Evolutionary conservation across 1,140 invertebrate genomes (phyloP).

Genomic region (Gryllus bimaculatus): DNA sequence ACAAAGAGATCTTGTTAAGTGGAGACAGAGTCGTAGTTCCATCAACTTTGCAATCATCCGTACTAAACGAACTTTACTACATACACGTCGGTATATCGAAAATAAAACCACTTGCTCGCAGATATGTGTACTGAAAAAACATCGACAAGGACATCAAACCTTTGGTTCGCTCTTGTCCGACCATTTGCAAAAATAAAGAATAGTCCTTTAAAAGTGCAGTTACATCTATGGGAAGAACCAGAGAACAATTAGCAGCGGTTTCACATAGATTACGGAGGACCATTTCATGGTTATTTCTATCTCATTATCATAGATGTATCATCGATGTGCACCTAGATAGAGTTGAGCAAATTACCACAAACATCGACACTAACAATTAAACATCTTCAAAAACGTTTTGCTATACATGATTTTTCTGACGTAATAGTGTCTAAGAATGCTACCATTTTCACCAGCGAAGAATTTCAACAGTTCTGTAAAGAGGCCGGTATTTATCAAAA

Average conservation of each 20-base stretch:
- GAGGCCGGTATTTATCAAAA: conserved; percentile 27
- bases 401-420: background rate
- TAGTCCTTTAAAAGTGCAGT: conserved; percentile 23
- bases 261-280: conserved; percentile 41
- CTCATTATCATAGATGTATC: conserved; percentile 25
- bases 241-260: conserved; percentile 36
- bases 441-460: conserved; percentile 23
- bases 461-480: conserved; percentile 26
- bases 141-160: background rate
- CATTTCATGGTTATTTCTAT: conserved; percentile 32
- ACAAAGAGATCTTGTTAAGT: background rate
- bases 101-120: background rate
- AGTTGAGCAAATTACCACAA: background rate
- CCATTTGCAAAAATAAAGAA: background rate
- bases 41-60: background rate
- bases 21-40: background rate
- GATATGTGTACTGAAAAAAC: background rate
- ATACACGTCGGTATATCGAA: background rate
- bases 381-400: background rate
- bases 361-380: background rate
- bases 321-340: background rate
- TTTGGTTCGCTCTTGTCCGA: background rate
- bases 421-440: conserved; percentile 22
- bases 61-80: background rate
- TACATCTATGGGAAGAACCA: conserved; percentile 31